Evolutionary conservation across 2,888 invertebrate genomes (phyloP), one percentile per base, ranked within the genome.

Genomic region (Apotomis turbidana): DNA sequence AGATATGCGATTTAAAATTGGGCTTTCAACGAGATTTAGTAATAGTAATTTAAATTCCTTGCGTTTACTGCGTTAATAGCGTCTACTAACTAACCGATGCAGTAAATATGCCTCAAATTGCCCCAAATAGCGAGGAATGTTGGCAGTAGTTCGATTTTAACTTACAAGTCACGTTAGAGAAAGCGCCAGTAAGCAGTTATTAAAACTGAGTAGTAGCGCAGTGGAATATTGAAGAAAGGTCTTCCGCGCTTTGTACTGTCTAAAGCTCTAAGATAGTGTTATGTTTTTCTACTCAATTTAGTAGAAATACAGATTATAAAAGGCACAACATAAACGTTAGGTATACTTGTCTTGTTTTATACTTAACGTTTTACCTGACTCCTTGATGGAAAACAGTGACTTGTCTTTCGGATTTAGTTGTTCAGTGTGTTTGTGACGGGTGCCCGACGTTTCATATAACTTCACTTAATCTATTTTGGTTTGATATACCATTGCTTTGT

Each of bases 81-180:
- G 12, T 8, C 36, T 57, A 36, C 36, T 9, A 12, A 60, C 13
- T 41, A n/a, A 44, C 41, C 44, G 44, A 13, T 44, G 41, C 60
- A 41, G 60, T 60, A 46, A 41, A 60, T 13, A 41, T 41, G 38
- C 44, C 15, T 15, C 13, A 60, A 60, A n/a, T 5, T 54, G 63
- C 63, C 51, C 6, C 15, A 36, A 64, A 44, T 64, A 64, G 15
- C 41, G 13, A 64, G 41, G 60, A 52, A 54, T 41, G 52, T 15
- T 41, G 51, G 63, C 55, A 54, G 27, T 46, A 27, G 46, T 44
- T 55, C 15, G 6, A 57, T 44, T 46, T 66, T 46, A 46, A 46
- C 44, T 66, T 15, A 54, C 52, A 63, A 63, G 41, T 63, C 38
- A 63, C 63, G 63, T 57, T 44, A 55, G 55, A 46, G 46, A 57